Conservation (phyloP, 1,140 invertebrate species). For the Drosophila ogumai region DNA sequence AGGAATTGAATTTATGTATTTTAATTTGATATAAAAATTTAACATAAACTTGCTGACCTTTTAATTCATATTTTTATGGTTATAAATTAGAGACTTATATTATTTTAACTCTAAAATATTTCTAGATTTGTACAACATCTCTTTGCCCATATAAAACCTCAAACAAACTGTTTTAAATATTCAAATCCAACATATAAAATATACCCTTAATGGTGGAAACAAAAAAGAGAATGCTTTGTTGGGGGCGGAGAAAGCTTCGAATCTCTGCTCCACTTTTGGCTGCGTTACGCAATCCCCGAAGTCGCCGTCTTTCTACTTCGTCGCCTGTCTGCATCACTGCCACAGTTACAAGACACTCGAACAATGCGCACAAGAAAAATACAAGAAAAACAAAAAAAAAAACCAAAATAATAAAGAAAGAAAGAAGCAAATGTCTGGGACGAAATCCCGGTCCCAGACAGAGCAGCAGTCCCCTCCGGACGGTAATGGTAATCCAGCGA, state of each 20-base stretch:
- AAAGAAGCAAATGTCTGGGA: conserved; percentile 36
- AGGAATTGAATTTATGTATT: background rate
- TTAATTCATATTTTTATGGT: background rate
- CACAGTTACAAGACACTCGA: conserved; percentile 61
- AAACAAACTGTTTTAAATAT: background rate
- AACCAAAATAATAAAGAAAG: conserved; percentile 13
- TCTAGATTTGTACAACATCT: too few relatives aligned
- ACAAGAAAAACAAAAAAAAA: background rate
- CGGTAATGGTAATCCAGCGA: conserved; percentile 5
- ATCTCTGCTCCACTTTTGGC: conserved; percentile 72
- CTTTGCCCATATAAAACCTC: background rate
- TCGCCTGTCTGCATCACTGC: conserved; percentile 40
- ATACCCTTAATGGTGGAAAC: conserved; percentile 2
- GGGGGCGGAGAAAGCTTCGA: conserved; percentile 53
- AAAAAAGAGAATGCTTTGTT: conserved; percentile 45
- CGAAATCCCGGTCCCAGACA: conserved; percentile 14
- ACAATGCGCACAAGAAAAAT: conserved; percentile 41
- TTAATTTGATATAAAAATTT: background rate
- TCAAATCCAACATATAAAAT: background rate
- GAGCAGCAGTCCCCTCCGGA: background rate
- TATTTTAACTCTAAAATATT: too few relatives aligned
- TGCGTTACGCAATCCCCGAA: conserved; percentile 67
- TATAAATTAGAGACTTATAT: background rate
- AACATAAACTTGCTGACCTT: background rate
- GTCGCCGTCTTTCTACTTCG: conserved; percentile 30